A percentile compares a stretch with the other conserved stretches of the same genome.
These are phyloP conservation scores for Spheniscus mendiculus DNA, from an alignment of 2,113 vertebrate species.

Conservation along the genomic window DNA sequence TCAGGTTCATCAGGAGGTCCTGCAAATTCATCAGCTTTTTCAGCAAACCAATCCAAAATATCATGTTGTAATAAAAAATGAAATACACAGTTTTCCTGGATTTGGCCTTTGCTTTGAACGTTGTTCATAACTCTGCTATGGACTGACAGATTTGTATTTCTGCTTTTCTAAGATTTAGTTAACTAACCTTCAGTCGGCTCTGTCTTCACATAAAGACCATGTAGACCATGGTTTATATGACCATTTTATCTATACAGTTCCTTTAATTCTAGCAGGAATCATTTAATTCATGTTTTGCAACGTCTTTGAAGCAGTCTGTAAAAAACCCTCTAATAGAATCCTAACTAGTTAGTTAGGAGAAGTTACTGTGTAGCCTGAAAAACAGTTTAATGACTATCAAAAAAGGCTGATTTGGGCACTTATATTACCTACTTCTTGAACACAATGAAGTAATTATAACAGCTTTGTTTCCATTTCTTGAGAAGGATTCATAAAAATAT, in stretches of 20 bases:
- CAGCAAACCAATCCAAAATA: not conserved
- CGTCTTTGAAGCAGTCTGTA: not conserved
- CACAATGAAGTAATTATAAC: not conserved
- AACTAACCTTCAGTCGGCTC: not conserved
- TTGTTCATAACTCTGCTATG: not conserved
- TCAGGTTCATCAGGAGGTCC: not conserved
- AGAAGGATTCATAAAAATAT: not conserved
- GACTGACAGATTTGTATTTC: not conserved
- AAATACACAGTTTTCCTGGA: not conserved
- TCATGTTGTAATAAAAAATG: not conserved
- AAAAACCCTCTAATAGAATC: not conserved
- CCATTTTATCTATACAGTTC: not conserved
- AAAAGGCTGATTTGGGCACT: not conserved
- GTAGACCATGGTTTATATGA: not conserved
- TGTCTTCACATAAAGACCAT: not conserved
- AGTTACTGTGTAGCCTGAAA: not conserved
- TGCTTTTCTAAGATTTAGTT: not conserved
- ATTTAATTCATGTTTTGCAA: not conserved
- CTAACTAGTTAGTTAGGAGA: not conserved
- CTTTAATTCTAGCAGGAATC: not conserved
- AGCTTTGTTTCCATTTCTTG: not conserved
- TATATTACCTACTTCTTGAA: not conserved
- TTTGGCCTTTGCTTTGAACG: not conserved
- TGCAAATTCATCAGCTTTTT: not conserved
- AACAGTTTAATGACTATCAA: not conserved